Base-by-base conservation (phyloP, 1,140 invertebrate genomes). In the Brachystomella parvula region DNA sequence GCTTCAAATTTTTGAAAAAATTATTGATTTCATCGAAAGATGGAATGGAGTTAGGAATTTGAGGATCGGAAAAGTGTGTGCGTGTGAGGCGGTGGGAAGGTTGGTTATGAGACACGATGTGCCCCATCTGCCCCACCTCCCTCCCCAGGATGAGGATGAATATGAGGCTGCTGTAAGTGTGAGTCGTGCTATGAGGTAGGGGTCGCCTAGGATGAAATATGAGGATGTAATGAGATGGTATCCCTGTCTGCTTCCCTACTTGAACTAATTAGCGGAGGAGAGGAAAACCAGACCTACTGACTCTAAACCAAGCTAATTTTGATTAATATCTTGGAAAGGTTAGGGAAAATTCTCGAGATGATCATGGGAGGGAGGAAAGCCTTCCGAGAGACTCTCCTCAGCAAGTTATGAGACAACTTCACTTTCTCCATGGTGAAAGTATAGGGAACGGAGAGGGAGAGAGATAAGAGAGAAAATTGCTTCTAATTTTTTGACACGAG, bases 401-500 rank as follows among this genome's bases (percentile, higher is more conserved):
- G 15, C 6, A 53, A 24, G 24, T n/a, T n/a, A n/a, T n/a, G 21
- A 24, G 49, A 26, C 9, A 53, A 53, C 12, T 9, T 53, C 24
- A 53, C 12, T 24, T 26, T 24, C 6, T 39, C 49, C 3, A 24
- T 17, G 24, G 49, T 53, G 9, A 24, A 53, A 53, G 49, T 44
- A 12, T n/a, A 44, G 39, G 9, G 39, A 12, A 12, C n/a, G 9
- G 39, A n/a, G n/a, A n/a, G n/a, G n/a, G n/a, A n/a, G 9, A 44
- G 39, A 44, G 9, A 53, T 12, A 24, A 24, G 24, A 26, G 24
- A 26, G 49, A 53, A 53, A 53, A 53, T 53, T 53, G 49, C 12
- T 9, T 53, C 12, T 53, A 53, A 53, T 53, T 53, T 53, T 53
- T n/a, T n/a, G n/a, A n/a, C n/a, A n/a, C n/a, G n/a, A n/a, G n/a